Evolutionary conservation across 2,797 vertebrate species (phyloP).

Genomic region (Bradypodion ventrale): DNA sequence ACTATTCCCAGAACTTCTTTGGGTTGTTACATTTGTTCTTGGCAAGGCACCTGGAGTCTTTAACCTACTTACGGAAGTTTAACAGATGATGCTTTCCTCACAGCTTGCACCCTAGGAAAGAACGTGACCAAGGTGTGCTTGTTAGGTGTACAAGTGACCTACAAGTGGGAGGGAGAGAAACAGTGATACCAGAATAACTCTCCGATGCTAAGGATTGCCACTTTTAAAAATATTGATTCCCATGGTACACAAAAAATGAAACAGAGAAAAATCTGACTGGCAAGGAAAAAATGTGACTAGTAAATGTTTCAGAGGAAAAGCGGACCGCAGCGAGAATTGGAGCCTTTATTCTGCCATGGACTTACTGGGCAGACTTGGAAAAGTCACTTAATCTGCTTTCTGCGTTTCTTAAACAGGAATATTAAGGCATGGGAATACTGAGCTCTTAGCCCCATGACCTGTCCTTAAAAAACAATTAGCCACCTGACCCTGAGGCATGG

Average conservation of each 20-base stretch:
- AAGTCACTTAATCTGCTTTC: not conserved
- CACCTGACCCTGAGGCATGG: too few relatives aligned
- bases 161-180: not conserved
- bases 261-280: not conserved
- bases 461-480: not conserved
- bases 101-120: not conserved
- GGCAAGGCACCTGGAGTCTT: too few relatives aligned
- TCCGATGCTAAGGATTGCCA: not conserved
- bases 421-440: not conserved
- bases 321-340: not conserved
- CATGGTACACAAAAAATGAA: not conserved
- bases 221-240: not conserved
- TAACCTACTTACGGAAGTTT: not conserved
- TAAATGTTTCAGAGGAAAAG: too few relatives aligned
- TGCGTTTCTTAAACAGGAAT: not conserved
- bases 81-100: not conserved
- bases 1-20: not conserved
- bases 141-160: not conserved
- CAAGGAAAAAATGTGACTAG: too few relatives aligned
- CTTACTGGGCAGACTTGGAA: not conserved
- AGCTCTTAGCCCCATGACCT: not conserved
- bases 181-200: not conserved
- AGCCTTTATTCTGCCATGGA: not conserved
- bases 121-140: too few relatives aligned
- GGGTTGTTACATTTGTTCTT: not conserved